Evolutionary conservation across 2,888 invertebrate genomes (phyloP).

Genomic region (Vanessa cardui): DNA sequence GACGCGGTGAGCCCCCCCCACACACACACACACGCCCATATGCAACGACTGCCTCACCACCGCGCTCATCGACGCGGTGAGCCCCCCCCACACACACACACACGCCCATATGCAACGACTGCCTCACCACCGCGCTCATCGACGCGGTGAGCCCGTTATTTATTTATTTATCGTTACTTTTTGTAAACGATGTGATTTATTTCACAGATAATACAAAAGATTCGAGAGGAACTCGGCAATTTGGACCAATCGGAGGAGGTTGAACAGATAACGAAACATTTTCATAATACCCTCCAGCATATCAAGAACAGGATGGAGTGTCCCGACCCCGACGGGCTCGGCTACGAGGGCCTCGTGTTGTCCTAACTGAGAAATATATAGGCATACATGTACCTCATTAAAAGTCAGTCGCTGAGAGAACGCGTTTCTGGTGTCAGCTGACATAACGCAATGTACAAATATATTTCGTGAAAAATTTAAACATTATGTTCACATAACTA

Average conservation of each 20-base stretch:
- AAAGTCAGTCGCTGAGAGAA: no score
- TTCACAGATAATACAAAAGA: slow-evolving; percentile 92
- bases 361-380: slow-evolving; percentile 47
- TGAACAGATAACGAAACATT: slow-evolving; percentile 97
- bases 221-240: slow-evolving; percentile 96
- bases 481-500: no score
- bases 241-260: slow-evolving; percentile 97
- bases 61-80: slow-evolving; percentile 81
- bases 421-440: no score
- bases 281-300: slow-evolving; percentile 94
- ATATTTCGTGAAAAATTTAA: no score
- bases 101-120: slow-evolving; percentile 81
- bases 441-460: no score
- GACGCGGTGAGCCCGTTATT: slow-evolving; percentile 79
- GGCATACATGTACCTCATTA: not conserved
- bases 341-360: slow-evolving; percentile 84
- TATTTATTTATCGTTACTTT: no score
- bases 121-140: slow-evolving; percentile 80
- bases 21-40: not conserved
- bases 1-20: slow-evolving; percentile 70
- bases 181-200: no score
- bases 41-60: slow-evolving; percentile 85
- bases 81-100: not conserved
- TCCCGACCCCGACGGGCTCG: slow-evolving; percentile 84
- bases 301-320: slow-evolving; percentile 86